Percentiles rank a stretch among this genome's conserved stretches.
Evolutionary conservation across 2,797 vertebrate species (phyloP).

Genomic region (Choloepus didactylus): DNA sequence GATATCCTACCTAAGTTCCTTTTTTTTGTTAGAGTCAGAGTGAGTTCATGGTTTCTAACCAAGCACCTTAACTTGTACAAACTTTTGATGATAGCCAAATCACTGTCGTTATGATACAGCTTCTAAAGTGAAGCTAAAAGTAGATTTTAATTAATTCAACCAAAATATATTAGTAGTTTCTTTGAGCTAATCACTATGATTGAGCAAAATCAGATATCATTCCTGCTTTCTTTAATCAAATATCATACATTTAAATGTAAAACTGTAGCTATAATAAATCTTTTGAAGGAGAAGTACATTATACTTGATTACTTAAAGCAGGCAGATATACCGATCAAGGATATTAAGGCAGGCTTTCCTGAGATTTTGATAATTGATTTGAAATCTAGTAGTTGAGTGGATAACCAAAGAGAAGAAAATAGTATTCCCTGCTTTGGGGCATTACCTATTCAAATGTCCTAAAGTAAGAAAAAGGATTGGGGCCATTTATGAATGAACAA

Average conservation of each 20-base stretch:
- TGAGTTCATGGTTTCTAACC: neutral
- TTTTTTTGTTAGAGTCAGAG: neutral
- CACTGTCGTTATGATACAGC: neutral
- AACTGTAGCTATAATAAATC: neutral
- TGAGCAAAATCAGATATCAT: neutral
- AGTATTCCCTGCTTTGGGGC: neutral
- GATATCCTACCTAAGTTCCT: neutral
- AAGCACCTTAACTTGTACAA: neutral
- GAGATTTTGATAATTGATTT: neutral
- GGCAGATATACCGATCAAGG: neutral
- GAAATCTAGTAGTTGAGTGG: neutral
- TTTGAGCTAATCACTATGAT: constrained; percentile 2
- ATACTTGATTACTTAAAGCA: neutral
- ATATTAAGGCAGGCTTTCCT: neutral
- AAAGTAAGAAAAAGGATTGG: neutral
- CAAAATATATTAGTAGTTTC: constrained; percentile 5
- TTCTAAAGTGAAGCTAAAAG: neutral
- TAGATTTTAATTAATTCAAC: constrained; percentile 1
- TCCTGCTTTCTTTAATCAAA: neutral
- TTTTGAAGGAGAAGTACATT: neutral
- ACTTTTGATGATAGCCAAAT: neutral
- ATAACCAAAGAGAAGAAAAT: neutral
- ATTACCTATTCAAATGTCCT: neutral
- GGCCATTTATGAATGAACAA: neutral
- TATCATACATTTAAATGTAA: neutral